phyloP scores from a whole-genome alignment of 2,113 vertebrate species.

The Cephalopholis sonnerati region DNA sequence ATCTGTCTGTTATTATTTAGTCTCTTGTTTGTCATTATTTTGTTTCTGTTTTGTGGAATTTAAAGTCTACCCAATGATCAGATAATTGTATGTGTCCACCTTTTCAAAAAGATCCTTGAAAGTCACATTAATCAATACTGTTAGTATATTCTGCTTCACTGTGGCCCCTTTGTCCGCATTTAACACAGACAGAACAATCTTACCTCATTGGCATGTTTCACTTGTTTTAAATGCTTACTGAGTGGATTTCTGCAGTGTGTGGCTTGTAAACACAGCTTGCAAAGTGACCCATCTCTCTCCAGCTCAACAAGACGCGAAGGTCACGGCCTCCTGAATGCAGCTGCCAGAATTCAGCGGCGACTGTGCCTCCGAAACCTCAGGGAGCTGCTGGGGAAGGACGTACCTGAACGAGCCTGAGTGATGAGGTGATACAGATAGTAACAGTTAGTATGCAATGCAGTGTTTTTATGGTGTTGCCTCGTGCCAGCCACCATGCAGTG shows the following conservation, averaged over 20 bases:
- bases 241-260: slow-evolving; percentile 29
- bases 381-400: slow-evolving; percentile 22
- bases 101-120: background rate
- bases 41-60: background rate
- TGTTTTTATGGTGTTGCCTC: background rate
- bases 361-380: slow-evolving; percentile 26
- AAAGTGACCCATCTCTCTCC: slow-evolving; percentile 53
- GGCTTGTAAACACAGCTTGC: slow-evolving; percentile 38
- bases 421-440: slow-evolving; percentile 23
- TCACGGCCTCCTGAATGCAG: slow-evolving; percentile 44
- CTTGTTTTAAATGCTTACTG: slow-evolving; percentile 19
- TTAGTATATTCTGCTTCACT: background rate
- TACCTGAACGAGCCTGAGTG: slow-evolving; percentile 24
- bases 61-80: background rate
- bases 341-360: slow-evolving; percentile 32
- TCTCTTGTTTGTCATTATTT: background rate
- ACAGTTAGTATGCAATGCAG: slow-evolving; percentile 15
- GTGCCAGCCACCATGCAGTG: background rate
- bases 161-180: background rate
- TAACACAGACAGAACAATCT: background rate
- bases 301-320: slow-evolving; percentile 50
- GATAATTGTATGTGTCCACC: background rate
- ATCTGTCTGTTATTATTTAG: too few relatives aligned
- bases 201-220: background rate
- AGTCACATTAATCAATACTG: slow-evolving; percentile 1